Conservation (phyloP, 2,888 invertebrate genomes). For the Monoplex corrugatus region DNA sequence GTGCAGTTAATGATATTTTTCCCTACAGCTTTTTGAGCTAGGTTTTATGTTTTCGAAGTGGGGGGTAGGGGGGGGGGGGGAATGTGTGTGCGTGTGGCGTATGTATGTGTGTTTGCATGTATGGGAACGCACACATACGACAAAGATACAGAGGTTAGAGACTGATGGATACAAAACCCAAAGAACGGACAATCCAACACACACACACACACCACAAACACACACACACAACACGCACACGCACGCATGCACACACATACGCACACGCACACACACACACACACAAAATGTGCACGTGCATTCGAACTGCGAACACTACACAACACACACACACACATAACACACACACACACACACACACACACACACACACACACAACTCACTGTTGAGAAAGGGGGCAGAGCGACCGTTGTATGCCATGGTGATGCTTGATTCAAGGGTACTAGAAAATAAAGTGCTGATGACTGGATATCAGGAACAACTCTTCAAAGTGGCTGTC, state of each 20-base stretch:
- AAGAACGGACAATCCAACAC: too few species aligned
- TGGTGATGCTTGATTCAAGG: not conserved
- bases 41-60: too few species aligned
- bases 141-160: too few species aligned
- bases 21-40: too few species aligned
- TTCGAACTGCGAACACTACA: not conserved
- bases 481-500: not conserved
- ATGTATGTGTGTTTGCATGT: not conserved
- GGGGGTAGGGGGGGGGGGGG: too few species aligned
- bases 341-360: not conserved
- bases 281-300: not conserved
- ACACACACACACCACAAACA: not conserved
- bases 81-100: not conserved
- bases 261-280: not conserved
- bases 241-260: not conserved
- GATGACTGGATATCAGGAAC: too few species aligned
- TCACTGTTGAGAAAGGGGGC: not conserved
- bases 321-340: not conserved
- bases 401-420: constrained; percentile 2
- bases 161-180: too few species aligned
- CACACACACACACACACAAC: not conserved
- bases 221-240: not conserved
- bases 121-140: not conserved
- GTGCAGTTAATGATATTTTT: too few species aligned
- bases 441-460: not conserved